These are phyloP conservation scores for Bembecia ichneumoniformis DNA, from an alignment of 2,888 invertebrate genomes.

Conservation along the genomic window DNA sequence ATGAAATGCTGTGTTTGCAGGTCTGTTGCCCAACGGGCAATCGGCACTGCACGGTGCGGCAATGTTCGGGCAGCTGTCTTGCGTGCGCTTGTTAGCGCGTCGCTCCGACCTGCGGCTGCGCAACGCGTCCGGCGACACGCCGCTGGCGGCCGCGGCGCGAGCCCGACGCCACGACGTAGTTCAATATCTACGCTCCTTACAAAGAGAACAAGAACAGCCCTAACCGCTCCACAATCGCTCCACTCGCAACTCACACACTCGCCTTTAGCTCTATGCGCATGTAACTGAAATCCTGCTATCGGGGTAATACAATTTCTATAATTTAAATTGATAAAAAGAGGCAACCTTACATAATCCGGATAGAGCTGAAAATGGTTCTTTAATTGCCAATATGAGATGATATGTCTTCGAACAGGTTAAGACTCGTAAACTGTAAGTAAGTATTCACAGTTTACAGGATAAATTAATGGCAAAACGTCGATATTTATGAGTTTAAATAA, in stretches of 20 bases:
- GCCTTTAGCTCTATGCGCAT: too few relatives aligned
- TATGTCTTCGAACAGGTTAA: too few relatives aligned
- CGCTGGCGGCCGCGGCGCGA: slow-evolving; percentile 74
- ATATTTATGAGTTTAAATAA: too few relatives aligned
- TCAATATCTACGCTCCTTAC: slow-evolving; percentile 56
- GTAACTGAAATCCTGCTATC: too few relatives aligned
- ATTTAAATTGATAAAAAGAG: too few relatives aligned
- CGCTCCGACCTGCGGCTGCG: slow-evolving; percentile 78
- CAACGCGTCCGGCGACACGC: slow-evolving; percentile 75
- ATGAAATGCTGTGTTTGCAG: not conserved
- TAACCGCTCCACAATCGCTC: not conserved
- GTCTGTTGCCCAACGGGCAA: slow-evolving; percentile 86
- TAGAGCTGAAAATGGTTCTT: too few relatives aligned
- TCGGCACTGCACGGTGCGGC: slow-evolving; percentile 92
- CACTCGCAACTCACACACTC: not conserved
- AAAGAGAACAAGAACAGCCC: slow-evolving; percentile 14
- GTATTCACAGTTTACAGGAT: too few relatives aligned
- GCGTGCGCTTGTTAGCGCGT: slow-evolving; percentile 81
- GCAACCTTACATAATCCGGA: too few relatives aligned
- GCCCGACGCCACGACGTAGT: slow-evolving; percentile 65
- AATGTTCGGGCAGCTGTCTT: slow-evolving; percentile 86
- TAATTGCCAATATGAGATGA: too few relatives aligned
- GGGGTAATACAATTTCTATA: too few relatives aligned
- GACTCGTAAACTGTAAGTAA: too few relatives aligned
- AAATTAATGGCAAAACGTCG: too few relatives aligned